Evolutionary conservation across 2,113 vertebrate species (phyloP), one percentile per base, ranked within the genome.

Genomic region (Lepisosteus osseus): DNA sequence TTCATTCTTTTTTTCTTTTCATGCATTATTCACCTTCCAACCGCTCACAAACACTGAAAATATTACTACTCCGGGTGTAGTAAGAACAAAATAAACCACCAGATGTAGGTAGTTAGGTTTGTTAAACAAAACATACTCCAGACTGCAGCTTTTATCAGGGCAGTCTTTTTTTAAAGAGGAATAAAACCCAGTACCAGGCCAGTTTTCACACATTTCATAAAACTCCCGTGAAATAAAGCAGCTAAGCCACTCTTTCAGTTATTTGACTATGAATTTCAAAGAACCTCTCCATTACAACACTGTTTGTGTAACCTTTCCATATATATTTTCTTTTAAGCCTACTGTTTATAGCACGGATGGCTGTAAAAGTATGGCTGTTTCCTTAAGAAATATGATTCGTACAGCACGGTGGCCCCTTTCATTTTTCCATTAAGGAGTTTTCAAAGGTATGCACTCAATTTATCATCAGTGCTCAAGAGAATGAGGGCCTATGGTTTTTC

Each of bases 271-370:
- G 11, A n/a, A 15, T 59, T 59, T 59, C 57, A 59, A 59, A 14
- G 4, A 67, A 40, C 65, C 62, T 66, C 44, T 3, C 1, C 12
- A 43, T 56, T 40, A 75, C 72, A 6, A 63, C 61, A 73, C 73
- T 89, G 78, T 90, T 87, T 88, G 78, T 76, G 69, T 89, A 89
- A 90, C 85, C 80, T 76, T 77, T 70, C 69, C 61, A 68, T 74
- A 56, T 29, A 29, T 90, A 84, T 88, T 88, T 83, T 77, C 84
- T 78, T 86, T 87, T 42, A 78, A 78, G 73, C 86, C 86, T 84
- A 79, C 56, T 15, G 12, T 45, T 64, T 51, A 17, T 47, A 71
- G 80, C 78, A 77, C 81, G 82, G 76, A 71, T 64, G 74, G 73
- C 77, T 76, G 69, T 76, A 83, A 80, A 88, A 72, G 75, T 8